phyloP scores from a whole-genome alignment of 2,113 vertebrate species.

The Entosphenus tridentatus region DNA sequence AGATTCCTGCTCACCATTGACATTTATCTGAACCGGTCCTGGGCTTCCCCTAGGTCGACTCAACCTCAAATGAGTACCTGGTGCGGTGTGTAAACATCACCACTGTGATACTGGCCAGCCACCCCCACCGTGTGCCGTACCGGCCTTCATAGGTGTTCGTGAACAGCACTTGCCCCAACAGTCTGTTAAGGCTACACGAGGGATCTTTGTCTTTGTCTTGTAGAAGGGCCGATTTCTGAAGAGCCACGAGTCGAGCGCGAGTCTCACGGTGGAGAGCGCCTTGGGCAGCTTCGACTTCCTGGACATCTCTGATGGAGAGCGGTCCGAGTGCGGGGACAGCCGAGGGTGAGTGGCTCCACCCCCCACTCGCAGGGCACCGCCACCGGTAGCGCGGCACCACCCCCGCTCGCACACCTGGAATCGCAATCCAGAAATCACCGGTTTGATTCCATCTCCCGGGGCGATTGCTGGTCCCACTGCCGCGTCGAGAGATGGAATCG shows the following conservation, averaged over 20 bases:
- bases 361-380: not conserved
- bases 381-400: not conserved
- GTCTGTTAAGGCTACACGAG: too few species aligned
- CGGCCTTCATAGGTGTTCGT: too few species aligned
- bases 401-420: not conserved
- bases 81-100: too few species aligned
- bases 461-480: not conserved
- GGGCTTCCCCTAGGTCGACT: too few species aligned
- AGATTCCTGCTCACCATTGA: too few species aligned
- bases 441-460: not conserved
- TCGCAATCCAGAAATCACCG: not conserved
- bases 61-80: too few species aligned
- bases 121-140: too few species aligned
- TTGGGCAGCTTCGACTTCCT: conserved; percentile 90
- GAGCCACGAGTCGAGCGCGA: conserved; percentile 58
- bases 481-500: not conserved
- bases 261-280: conserved; percentile 63
- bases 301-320: conserved; percentile 52
- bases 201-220: too few species aligned
- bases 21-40: too few species aligned
- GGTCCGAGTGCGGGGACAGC: conserved; percentile 18
- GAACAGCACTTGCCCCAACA: too few species aligned
- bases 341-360: conserved; percentile 15
- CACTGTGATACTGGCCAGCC: too few species aligned
- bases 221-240: conserved; percentile 9